A percentile compares a stretch with the other conserved stretches of the same genome.
phyloP scores from a whole-genome alignment of 2,113 vertebrate species.

The Peucedramus taeniatus region DNA sequence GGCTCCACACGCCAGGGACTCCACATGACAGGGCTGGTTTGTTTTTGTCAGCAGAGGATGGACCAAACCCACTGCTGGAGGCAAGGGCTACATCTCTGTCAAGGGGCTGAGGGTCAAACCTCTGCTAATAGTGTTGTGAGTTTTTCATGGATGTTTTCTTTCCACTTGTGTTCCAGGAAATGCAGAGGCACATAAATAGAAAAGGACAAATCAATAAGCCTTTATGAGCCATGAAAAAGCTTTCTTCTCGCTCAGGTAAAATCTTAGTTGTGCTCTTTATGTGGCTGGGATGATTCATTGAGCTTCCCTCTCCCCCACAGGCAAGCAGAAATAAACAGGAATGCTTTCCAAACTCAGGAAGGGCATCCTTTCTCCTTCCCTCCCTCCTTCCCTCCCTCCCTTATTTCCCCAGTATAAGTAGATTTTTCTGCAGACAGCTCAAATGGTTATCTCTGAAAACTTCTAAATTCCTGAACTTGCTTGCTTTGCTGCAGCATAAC shows the following conservation, averaged over 20 bases:
- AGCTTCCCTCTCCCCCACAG: background rate
- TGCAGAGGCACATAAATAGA: constrained; percentile 9
- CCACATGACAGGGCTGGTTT: background rate
- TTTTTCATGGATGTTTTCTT: background rate
- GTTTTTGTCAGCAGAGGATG: background rate
- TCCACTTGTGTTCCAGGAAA: background rate
- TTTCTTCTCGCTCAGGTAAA: background rate
- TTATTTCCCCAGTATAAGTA: background rate
- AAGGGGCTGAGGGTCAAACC: background rate
- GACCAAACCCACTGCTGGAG: background rate
- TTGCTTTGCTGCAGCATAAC: background rate
- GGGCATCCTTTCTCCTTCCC: background rate
- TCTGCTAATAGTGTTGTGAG: background rate
- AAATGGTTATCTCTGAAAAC: background rate
- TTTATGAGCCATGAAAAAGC: constrained; percentile 24
- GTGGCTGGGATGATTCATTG: background rate
- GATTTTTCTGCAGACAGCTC: background rate
- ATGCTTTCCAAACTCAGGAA: background rate
- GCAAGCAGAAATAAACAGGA: constrained; percentile 5
- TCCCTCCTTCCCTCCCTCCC: background rate
- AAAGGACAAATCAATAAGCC: constrained; percentile 34
- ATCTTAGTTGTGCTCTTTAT: background rate
- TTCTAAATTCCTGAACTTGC: background rate
- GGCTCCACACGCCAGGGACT: background rate
- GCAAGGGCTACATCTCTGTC: background rate